Base-by-base conservation (phyloP, 2,888 invertebrate genomes). In the Ariolimax columbianus region DNA sequence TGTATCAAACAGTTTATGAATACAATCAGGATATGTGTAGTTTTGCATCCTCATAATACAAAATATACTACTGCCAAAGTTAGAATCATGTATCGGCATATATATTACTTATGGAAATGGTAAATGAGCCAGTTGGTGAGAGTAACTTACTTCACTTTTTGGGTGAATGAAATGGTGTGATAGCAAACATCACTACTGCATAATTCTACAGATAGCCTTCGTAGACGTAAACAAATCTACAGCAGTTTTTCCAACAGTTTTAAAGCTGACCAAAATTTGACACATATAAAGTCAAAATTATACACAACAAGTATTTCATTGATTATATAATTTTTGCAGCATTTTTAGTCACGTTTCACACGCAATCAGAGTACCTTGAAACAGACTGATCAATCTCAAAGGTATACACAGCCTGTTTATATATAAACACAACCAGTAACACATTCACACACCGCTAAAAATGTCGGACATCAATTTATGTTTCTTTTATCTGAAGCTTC, bases 211-310 rank as follows among this genome's bases (percentile, higher is more conserved):
- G 23, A 23, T 63, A 30, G 9, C 63, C 26, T 38, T 26, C 23
- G 6, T n/a, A 72, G 72, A 26, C 26, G 38, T 72, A 40, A 23
- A 23, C 19, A 72, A 23, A 72, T 72, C 40, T 72, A 72, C 72
- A 72, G 72, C 72, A 72, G 72, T 72, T 19, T 40, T 72, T 23
- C 26, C 40, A 72, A 72, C 72, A 72, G 26, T 72, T 72, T 72
- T 72, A 38, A 72, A 72, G 63, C 63, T 63, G 30, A 30, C 19
- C 17, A 3, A 7, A 63, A n/a, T 63, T 63, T 30, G 2, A 63
- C 30, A 63, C 14, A 70, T 36, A 36, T 14, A 36, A 70, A 70
- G 70, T 70, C 38, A 38, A 26, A 70, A 36, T 23, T 19, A 70
- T 36, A 19, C 19, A 23, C 3, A 30, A 70, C 11, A 33, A 70